Evolutionary conservation across 1,140 invertebrate species (phyloP), one percentile per base, ranked within the genome.

Genomic region (Phortica variegata): DNA sequence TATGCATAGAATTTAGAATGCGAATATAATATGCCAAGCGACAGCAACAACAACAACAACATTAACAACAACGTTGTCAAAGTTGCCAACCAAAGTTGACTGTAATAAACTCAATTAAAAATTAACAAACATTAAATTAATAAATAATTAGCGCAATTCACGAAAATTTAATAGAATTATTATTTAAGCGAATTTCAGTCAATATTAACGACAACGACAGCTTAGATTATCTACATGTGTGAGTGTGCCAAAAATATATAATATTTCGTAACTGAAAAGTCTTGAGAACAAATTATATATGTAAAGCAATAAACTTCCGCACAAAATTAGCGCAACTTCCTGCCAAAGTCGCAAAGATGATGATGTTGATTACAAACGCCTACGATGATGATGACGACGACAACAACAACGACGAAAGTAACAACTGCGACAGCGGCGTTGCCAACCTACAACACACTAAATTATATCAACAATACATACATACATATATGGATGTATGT

Each of bases 301-400:
- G 53, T 49, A 54, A 53, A 54, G 61, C 56, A 63, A 63, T 63
- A 63, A 63, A 60, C 61, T 63, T 63, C 61, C 60, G 60, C 60
- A 60, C 49, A 41, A 60, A 63, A 63, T 63, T 63, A 63, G 53
- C 60, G 40, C 52, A 56, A 62, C 60, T 62, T 63, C 60, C 61
- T 63, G 60, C 49, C 52, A 56, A 59, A 56, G 56, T 47, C 53
- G 5, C 33, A 15, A 34, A 15, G n/a, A n/a, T n/a, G n/a, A n/a
- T n/a, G n/a, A n/a, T n/a, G n/a, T n/a, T n/a, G n/a, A n/a, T n/a
- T n/a, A n/a, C n/a, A n/a, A n/a, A n/a, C n/a, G n/a, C n/a, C n/a
- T n/a, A n/a, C n/a, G n/a, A n/a, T n/a, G n/a, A n/a, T n/a, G n/a
- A n/a, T n/a, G n/a, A n/a, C n/a, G n/a, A n/a, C n/a, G n/a, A n/a